Evolutionary conservation across 2,888 invertebrate genomes (phyloP), one percentile per base, ranked within the genome.

Genomic region (Spodoptera picta): DNA sequence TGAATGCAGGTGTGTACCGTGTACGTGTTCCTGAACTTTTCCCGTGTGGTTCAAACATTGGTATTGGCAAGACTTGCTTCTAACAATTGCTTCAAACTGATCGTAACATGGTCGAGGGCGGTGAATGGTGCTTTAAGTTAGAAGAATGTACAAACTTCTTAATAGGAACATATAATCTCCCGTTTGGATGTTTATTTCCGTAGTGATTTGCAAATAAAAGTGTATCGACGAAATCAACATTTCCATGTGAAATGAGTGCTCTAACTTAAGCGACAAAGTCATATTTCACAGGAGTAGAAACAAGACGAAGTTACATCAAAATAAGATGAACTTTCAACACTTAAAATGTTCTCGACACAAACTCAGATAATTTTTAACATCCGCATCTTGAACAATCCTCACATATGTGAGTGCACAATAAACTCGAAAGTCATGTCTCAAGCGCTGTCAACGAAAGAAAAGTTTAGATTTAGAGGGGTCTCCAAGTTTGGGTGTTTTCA

Each of bases 401-500:
- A 72, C 79, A 77, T 73, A 79, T 75, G 70, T 57, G 61, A 56
- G 80, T 77, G 65, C 70, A 66, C 75, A 82, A 78, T 77, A 80
- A 83, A 83, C 84, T 85, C 75, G 59, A 72, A 84, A 87, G 84
- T 85, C 84, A 79, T 85, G 83, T 84, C 80, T 84, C 80, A 80
- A 80, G 79, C 69, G 74, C 80, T 87, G 87, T 88, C 87, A 87
- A 85, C 87, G 79, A 80, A 73, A 76, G 79, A 79, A 84, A 89
- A 90, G 85, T 89, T 90, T 82, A 88, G 87, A 90, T 90, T 90
- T 89, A 90, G 83, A 85, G 87, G 81, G 88, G 86, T 87, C 83
- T 73, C 73, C 69, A 82, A 89, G 82, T 89, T 90, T 52, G 80
- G 83, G 83, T 83, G 83, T 82, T 83, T 81, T 76, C 82, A 81